A percentile compares a stretch with the other conserved stretches of the same genome.
Evolutionary conservation across 1,140 invertebrate genomes (phyloP).

Genomic region (Drosophila orena): DNA sequence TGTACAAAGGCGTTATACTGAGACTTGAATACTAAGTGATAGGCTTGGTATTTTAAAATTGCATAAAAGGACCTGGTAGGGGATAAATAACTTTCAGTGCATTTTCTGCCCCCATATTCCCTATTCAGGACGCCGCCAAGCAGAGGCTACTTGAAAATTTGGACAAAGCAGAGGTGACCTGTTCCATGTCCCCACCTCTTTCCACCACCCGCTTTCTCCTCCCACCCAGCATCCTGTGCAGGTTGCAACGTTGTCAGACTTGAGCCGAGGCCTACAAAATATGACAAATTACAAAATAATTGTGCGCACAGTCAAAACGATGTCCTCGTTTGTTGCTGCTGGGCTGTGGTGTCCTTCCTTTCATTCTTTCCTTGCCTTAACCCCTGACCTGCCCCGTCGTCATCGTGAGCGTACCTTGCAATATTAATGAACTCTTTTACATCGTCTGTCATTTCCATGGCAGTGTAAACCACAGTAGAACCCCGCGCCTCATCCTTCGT

Average conservation of each 20-base stretch:
- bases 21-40: too few relatives aligned
- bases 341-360: constrained; percentile 14
- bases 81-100: constrained; percentile 1
- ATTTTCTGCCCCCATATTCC: constrained; percentile 28
- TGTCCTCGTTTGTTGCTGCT: constrained; percentile 48
- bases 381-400: constrained; percentile 21
- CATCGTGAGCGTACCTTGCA: constrained; percentile 68
- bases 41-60: too few relatives aligned
- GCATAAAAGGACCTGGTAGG: too few relatives aligned
- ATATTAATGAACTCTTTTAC: constrained; percentile 83
- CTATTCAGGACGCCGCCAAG: constrained; percentile 67
- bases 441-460: constrained; percentile 76
- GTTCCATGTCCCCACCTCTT: background rate
- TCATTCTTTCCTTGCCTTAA: constrained; percentile 15
- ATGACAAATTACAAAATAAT: constrained; percentile 83
- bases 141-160: constrained; percentile 75
- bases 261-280: constrained; percentile 63
- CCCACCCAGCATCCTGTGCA: constrained; percentile 14
- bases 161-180: constrained; percentile 54
- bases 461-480: constrained; percentile 41
- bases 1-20: too few relatives aligned
- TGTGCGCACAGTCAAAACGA: constrained; percentile 77
- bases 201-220: background rate
- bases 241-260: constrained; percentile 16
- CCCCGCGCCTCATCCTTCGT: background rate